Conservation (phyloP, 2,888 invertebrate species). For the Cerastis leucographa region DNA sequence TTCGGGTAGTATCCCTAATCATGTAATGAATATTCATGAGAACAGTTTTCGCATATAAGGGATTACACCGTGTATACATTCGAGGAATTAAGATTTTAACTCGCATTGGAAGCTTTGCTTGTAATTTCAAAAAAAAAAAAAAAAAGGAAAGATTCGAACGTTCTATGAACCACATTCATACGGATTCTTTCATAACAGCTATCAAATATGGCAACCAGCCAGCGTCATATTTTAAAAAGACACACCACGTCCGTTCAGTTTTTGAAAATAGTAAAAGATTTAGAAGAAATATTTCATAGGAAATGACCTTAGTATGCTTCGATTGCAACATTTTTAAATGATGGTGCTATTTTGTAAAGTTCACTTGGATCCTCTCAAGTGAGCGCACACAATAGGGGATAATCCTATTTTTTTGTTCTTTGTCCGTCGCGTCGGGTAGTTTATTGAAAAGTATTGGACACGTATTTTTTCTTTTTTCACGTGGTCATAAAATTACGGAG, state of each 20-base stretch:
- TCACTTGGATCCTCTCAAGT: neutral
- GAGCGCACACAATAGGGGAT: neutral
- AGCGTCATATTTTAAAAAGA: slow-evolving; percentile 37
- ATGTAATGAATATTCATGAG: neutral
- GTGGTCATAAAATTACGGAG: too few species aligned
- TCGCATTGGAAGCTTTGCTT: too few species aligned
- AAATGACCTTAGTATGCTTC: neutral
- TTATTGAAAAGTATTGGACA: too few species aligned
- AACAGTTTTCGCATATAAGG: neutral
- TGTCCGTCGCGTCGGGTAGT: too few species aligned
- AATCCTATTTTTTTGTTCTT: too few species aligned
- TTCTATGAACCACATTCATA: neutral
- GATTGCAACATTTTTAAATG: neutral
- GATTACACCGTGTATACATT: neutral
- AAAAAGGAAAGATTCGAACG: neutral
- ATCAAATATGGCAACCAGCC: slow-evolving; percentile 53
- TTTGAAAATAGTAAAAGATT: slow-evolving; percentile 34
- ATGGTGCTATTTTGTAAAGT: neutral
- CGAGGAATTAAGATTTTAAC: too few species aligned
- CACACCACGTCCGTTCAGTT: slow-evolving; percentile 1
- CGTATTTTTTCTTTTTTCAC: too few species aligned
- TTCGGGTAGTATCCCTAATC: neutral
- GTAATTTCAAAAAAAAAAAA: too few species aligned
- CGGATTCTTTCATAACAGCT: slow-evolving; percentile 12
- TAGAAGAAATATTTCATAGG: slow-evolving; percentile 5